phyloP scores from a whole-genome alignment of 37 sponge, comb jelly and placozoan genomes.

The Eunapius fragilis region DNA sequence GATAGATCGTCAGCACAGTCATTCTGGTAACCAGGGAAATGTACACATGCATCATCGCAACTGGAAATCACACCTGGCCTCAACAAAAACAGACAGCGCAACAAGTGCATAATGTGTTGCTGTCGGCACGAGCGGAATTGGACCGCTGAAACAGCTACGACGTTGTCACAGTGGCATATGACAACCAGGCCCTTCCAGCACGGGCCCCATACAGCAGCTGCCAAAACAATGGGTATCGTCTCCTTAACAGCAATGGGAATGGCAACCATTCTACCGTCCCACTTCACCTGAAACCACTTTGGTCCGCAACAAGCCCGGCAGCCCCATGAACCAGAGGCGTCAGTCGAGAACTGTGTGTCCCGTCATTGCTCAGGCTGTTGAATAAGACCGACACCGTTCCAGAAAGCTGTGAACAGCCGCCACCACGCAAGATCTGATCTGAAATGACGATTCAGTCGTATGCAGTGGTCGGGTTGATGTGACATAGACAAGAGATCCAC shows the following conservation, averaged over 20 bases:
- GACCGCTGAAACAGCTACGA: constrained; percentile 25
- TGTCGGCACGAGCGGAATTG: constrained; percentile 14
- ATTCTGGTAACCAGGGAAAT: constrained; percentile 39
- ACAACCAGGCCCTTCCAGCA: constrained; percentile 12
- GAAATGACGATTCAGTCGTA: constrained; percentile 6
- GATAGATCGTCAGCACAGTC: constrained; percentile 44
- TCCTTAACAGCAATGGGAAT: constrained; percentile 22
- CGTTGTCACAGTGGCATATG: constrained; percentile 9
- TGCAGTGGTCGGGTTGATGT: neutral
- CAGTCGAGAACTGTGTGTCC: neutral
- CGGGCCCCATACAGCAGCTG: constrained; percentile 17
- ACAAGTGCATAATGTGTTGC: neutral
- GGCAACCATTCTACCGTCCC: neutral
- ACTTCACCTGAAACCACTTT: constrained; percentile 20
- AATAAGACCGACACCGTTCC: constrained; percentile 32
- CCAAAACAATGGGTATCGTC: constrained; percentile 26
- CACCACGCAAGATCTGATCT: constrained; percentile 36
- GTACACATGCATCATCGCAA: constrained; percentile 19
- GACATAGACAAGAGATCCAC: neutral
- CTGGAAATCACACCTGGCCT: constrained; percentile 6
- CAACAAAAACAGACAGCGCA: constrained; percentile 14
- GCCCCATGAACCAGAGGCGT: constrained; percentile 44
- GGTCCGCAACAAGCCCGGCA: constrained; percentile 3
- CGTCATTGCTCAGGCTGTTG: neutral
- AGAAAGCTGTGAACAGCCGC: constrained; percentile 1